Evolutionary conservation across 2,113 vertebrate species (phyloP).

Genomic region (Trinectes maculatus): DNA sequence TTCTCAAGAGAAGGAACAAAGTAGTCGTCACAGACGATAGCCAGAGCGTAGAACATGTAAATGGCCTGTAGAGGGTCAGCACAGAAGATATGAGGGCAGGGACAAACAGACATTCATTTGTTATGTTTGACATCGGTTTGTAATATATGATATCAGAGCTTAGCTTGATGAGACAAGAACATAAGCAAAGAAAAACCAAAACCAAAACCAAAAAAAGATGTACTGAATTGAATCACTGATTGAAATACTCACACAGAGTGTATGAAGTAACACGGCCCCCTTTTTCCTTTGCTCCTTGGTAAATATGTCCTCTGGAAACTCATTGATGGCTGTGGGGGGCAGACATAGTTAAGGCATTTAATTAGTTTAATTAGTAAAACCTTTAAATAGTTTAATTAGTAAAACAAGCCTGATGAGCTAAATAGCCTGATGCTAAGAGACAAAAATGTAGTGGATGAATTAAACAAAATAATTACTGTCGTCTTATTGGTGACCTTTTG

Average conservation of each 20-base stretch:
- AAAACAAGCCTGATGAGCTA: no score
- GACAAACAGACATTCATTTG: background rate
- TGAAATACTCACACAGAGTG: conserved; percentile 79
- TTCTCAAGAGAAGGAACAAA: conserved; percentile 86
- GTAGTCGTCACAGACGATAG: conserved; percentile 84
- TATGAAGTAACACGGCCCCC: conserved; percentile 81
- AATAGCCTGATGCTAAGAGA: no score
- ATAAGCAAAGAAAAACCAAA: background rate
- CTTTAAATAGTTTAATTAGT: no score
- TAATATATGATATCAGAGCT: background rate
- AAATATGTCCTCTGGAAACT: conserved; percentile 84
- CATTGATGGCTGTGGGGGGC: conserved; percentile 77
- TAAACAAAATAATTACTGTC: no score
- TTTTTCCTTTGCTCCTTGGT: conserved; percentile 80
- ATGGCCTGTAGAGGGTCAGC: conserved; percentile 72
- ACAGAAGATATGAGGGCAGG: background rate
- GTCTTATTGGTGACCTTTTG: no score
- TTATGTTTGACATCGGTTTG: background rate
- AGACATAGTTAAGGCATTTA: background rate
- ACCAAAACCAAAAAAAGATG: no score
- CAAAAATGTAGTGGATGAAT: no score
- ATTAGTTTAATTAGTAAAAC: no score
- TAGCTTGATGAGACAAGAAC: background rate
- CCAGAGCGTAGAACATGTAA: conserved; percentile 86
- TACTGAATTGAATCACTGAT: no score